These are phyloP conservation scores for Drosophila subpulchrella DNA, from an alignment of 1,140 invertebrate genomes.

Conservation along the genomic window DNA sequence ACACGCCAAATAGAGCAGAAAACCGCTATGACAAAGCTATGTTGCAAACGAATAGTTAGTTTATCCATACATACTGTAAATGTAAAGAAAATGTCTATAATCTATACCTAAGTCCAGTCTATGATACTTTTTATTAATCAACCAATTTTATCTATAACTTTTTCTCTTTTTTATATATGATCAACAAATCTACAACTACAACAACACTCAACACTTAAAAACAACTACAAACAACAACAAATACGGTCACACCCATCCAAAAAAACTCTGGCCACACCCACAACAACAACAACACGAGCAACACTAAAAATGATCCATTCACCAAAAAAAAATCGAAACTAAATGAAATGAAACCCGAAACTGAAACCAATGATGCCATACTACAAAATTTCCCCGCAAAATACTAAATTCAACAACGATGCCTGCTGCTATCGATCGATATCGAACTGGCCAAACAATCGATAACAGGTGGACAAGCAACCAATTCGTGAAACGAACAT, in stretches of 20 bases:
- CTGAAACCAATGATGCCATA: constrained; percentile 50
- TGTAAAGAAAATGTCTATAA: constrained; percentile 35
- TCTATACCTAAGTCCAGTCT: constrained; percentile 39
- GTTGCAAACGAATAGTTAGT: constrained; percentile 39
- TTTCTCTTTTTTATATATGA: constrained; percentile 79
- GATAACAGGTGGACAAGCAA: constrained; percentile 92
- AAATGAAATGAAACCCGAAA: constrained; percentile 49
- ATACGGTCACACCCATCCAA: constrained; percentile 56
- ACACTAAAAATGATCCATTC: constrained; percentile 83
- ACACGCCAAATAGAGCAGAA: constrained; percentile 43
- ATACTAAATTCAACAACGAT: constrained; percentile 40
- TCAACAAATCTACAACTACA: constrained; percentile 56
- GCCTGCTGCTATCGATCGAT: constrained; percentile 44
- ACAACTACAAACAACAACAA: constrained; percentile 53
- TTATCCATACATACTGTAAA: constrained; percentile 33
- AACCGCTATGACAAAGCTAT: constrained; percentile 37
- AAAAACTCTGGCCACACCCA: constrained; percentile 41
- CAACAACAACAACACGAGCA: constrained; percentile 61
- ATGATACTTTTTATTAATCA: constrained; percentile 71
- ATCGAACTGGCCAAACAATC: constrained; percentile 36
- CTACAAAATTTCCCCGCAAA: constrained; percentile 48
- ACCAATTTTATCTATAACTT: constrained; percentile 75
- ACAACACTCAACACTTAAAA: constrained; percentile 56
- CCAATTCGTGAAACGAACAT: constrained; percentile 97
- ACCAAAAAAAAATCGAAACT: constrained; percentile 29